Conservation (phyloP, 2,888 invertebrate genomes). For the Beris chalybata region DNA sequence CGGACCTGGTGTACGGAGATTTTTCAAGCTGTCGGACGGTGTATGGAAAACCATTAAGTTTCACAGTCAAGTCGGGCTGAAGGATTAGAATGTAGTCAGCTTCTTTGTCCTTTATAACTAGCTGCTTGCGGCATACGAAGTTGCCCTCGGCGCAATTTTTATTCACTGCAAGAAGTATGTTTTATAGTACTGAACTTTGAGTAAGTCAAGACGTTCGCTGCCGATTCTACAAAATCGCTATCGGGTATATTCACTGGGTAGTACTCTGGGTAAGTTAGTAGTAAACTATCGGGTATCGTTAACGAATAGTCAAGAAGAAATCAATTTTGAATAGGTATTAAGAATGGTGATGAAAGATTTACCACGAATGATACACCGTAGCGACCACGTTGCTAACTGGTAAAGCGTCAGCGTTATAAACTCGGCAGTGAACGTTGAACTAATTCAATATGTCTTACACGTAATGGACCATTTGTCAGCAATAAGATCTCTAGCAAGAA, state of each 20-base stretch:
- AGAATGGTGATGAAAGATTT: not conserved
- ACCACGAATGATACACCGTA: too few relatives aligned
- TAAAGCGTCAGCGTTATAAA: too few relatives aligned
- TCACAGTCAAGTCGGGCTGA: conserved; percentile 65
- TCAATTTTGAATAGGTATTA: not conserved
- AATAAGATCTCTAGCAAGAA: conserved; percentile 70
- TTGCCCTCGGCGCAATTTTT: conserved; percentile 64
- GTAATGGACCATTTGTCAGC: conserved; percentile 71
- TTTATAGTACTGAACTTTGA: too few relatives aligned
- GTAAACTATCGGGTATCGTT: too few relatives aligned
- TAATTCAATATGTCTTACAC: conserved; percentile 57
- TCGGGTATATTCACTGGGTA: not conserved
- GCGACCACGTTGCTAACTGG: too few relatives aligned
- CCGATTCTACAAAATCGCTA: too few relatives aligned
- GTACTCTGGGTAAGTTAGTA: not conserved
- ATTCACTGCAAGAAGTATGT: conserved; percentile 58
- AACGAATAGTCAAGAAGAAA: not conserved
- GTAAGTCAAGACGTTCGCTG: too few relatives aligned
- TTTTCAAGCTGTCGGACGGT: conserved; percentile 52
- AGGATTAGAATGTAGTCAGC: conserved; percentile 58
- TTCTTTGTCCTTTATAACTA: conserved; percentile 64
- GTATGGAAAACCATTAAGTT: conserved; percentile 67
- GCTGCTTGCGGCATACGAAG: conserved; percentile 62
- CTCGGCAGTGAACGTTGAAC: too few relatives aligned
- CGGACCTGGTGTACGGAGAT: conserved; percentile 53